Evolutionary conservation across 2,113 vertebrate genomes (phyloP).

Genomic region (Rhea pennata): DNA sequence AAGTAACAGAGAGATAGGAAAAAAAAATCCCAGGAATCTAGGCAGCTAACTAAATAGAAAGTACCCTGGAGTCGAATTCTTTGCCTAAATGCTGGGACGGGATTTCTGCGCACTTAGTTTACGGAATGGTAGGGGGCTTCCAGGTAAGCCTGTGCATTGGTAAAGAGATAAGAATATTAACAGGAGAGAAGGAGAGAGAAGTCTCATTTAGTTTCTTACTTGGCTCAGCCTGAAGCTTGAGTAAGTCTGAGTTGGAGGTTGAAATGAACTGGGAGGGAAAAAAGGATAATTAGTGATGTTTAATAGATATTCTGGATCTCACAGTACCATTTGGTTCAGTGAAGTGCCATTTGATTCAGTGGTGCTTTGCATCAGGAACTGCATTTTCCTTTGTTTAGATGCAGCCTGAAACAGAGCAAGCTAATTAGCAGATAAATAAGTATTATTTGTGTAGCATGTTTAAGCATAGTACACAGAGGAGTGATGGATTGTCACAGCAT

Average conservation of each 20-base stretch:
- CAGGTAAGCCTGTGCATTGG: not conserved
- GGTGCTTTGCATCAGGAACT: not conserved
- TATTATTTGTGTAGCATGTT: not conserved
- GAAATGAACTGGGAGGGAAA: not conserved
- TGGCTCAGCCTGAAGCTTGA: not conserved
- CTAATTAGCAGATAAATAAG: not conserved
- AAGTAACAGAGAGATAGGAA: not conserved
- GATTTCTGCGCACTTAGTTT: not conserved
- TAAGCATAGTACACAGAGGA: not conserved
- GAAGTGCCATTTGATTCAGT: not conserved
- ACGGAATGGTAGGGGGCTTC: not conserved
- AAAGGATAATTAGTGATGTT: not conserved
- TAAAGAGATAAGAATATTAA: not conserved
- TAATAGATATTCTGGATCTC: not conserved
- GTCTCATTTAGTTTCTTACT: too few relatives aligned
- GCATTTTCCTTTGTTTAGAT: not conserved
- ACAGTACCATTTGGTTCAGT: not conserved
- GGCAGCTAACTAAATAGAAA: not conserved
- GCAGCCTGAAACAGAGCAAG: not conserved
- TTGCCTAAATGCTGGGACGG: not conserved
- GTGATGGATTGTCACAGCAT: accelerated
- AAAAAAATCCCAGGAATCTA: not conserved
- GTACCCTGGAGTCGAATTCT: not conserved
- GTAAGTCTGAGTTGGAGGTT: too few relatives aligned
- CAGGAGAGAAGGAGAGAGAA: too few relatives aligned